phyloP scores from a whole-genome alignment of 2,888 invertebrate species.

The Spicauda simplicius region DNA sequence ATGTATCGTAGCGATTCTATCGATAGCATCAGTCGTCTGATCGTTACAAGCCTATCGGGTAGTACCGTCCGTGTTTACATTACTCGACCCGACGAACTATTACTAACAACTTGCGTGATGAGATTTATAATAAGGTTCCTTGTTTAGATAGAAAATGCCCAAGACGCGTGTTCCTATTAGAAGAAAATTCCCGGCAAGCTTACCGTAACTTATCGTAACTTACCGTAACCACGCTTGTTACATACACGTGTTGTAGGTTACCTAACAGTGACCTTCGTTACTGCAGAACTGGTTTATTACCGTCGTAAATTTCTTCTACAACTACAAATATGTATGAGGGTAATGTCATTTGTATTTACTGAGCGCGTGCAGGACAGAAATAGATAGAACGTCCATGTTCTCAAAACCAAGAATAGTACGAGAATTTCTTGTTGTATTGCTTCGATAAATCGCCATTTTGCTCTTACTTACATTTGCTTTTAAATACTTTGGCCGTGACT shows the following conservation, averaged over 20 bases:
- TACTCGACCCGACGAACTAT: slow-evolving; percentile 49
- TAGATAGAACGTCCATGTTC: neutral
- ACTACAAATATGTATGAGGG: neutral
- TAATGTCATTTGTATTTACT: neutral
- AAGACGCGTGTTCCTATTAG: slow-evolving; percentile 15
- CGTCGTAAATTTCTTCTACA: slow-evolving; percentile 5
- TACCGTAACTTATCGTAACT: slow-evolving; percentile 9
- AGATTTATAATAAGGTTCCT: slow-evolving; percentile 46
- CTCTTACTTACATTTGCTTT: slow-evolving; percentile 9
- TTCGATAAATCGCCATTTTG: slow-evolving; percentile 9
- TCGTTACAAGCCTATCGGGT: slow-evolving; percentile 37
- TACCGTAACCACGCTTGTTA: slow-evolving; percentile 1
- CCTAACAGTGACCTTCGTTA: slow-evolving; percentile 14
- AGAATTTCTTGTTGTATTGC: slow-evolving; percentile 7
- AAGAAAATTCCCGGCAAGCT: slow-evolving; percentile 24
- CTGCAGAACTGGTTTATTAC: slow-evolving; percentile 12
- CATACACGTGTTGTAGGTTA: slow-evolving; percentile 11
- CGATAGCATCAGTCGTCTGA: slow-evolving; percentile 10
- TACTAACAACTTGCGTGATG: slow-evolving; percentile 50
- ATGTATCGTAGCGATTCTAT: slow-evolving; percentile 13
- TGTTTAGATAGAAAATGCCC: slow-evolving; percentile 31
- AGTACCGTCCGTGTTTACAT: slow-evolving; percentile 50
- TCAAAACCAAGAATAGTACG: neutral
- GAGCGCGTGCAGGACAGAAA: neutral
- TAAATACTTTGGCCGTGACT: slow-evolving; percentile 17